Evolutionary conservation across 2,113 vertebrate species (phyloP).

Genomic region (Protobothrops mucrosquamatus): DNA sequence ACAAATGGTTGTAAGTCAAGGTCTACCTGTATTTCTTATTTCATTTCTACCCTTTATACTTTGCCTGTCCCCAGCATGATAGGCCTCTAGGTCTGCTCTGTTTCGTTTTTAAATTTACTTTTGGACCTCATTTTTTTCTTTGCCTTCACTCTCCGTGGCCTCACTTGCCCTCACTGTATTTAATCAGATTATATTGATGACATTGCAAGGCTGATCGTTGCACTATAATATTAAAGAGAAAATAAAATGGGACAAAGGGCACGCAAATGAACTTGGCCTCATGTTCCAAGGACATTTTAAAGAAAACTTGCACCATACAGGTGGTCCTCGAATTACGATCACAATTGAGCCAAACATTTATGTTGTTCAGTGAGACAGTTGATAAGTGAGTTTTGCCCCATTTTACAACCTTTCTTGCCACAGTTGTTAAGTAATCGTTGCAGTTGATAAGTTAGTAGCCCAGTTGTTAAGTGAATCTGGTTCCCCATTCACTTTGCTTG

Average conservation of each 20-base stretch:
- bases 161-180: not conserved
- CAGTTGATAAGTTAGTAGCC: no score
- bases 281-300: not conserved
- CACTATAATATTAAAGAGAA: not conserved
- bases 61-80: no score
- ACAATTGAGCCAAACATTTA: not conserved
- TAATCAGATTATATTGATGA: not conserved
- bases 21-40: no score
- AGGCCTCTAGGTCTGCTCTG: not conserved
- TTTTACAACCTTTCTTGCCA: not conserved
- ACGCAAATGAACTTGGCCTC: not conserved
- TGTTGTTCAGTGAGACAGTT: not conserved
- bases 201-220: not conserved
- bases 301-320: not conserved
- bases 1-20: no score
- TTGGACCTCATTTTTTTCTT: not conserved
- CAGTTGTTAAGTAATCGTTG: not conserved
- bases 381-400: not conserved
- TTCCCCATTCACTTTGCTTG: not conserved
- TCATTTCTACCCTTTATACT: no score
- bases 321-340: not conserved
- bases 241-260: not conserved
- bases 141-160: not conserved
- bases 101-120: not conserved
- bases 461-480: not conserved